Base-by-base conservation (phyloP, 2,797 vertebrate genomes). In the Gymnocypris eckloni region DNA sequence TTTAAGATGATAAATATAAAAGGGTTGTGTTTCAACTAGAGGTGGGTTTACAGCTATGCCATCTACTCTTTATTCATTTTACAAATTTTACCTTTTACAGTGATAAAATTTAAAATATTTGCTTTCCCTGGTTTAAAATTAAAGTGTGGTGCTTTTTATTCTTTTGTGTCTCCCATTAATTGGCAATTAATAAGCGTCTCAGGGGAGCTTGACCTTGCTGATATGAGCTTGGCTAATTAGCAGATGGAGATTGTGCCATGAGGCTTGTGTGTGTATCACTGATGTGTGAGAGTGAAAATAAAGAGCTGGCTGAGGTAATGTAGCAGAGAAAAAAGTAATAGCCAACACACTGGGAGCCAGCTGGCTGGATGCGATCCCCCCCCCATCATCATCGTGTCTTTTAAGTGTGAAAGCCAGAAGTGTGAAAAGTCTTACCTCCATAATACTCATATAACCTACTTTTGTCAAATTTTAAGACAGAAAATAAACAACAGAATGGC, bases 211-310 rank as follows among this genome's bases (percentile, higher is more conserved):
- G 84, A 69, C 80, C 80, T 85, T 54, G 78, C 50, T 77, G 61
- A 81, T 69, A 45, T 85, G 75, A 88, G 84, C 59, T 61, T 54
- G 59, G 80, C 84, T 88, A 79, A 86, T 88, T 88, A 88, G 48
- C 84, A 88, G 84, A 88, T 88, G 84, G 84, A 45, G 79, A 72
- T 66, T 28, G 71, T 43, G 76, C 67, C 15, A 1, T 59, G 82
- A 64, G 82, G 33, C 48, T 82, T 66, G 81, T 64, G 85, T 64
- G 85, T 52, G 77, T 41, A 66, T 81, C 69, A 50, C 11, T 80
- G 54, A 33, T 50, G 50, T 81, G 78, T 50, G 78, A 66, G 78
- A 16, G 22, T 81, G 78, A 80, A 72, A 85, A 80, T 61, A 61
- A 81, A 48, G 54, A 64, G 43, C 69, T 77, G 79, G 18, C 28